These are phyloP conservation scores for Pasiphila rectangulata DNA, from an alignment of 2,888 invertebrate species.

Conservation along the genomic window DNA sequence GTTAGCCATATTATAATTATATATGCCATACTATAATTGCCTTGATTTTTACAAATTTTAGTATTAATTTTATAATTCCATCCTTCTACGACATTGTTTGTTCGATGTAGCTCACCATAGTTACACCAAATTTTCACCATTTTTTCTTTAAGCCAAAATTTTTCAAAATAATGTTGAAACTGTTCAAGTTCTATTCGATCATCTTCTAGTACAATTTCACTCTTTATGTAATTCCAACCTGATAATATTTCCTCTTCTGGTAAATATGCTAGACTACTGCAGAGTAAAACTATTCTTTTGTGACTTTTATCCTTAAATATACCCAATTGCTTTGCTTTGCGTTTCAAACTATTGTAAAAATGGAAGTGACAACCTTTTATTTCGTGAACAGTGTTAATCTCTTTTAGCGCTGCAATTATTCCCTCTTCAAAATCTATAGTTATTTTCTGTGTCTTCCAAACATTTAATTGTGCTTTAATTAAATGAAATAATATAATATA, in stretches of 20 bases:
- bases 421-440: slow-evolving; percentile 21
- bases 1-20: too few relatives aligned
- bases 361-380: background rate
- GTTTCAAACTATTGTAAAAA: background rate
- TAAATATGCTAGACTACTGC: too few relatives aligned
- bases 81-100: slow-evolving; percentile 2
- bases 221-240: slow-evolving; percentile 1
- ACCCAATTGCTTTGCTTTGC: too few relatives aligned
- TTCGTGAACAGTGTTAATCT: background rate
- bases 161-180: slow-evolving; percentile 1
- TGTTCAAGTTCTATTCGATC: background rate
- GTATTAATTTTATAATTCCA: slow-evolving; percentile 1
- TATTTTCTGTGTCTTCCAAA: background rate
- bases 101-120: slow-evolving; percentile 4
- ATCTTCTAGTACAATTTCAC: slow-evolving; percentile 1
- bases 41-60: slow-evolving; percentile 2
- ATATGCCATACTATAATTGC: too few relatives aligned
- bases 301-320: too few relatives aligned
- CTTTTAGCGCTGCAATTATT: background rate
- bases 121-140: background rate
- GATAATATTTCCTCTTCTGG: slow-evolving; percentile 1
- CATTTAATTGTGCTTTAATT: too few relatives aligned
- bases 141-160: slow-evolving; percentile 1
- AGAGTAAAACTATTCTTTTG: too few relatives aligned
- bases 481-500: too few relatives aligned